Conservation (phyloP, 2,113 vertebrate genomes). For the Gulo gulo region DNA sequence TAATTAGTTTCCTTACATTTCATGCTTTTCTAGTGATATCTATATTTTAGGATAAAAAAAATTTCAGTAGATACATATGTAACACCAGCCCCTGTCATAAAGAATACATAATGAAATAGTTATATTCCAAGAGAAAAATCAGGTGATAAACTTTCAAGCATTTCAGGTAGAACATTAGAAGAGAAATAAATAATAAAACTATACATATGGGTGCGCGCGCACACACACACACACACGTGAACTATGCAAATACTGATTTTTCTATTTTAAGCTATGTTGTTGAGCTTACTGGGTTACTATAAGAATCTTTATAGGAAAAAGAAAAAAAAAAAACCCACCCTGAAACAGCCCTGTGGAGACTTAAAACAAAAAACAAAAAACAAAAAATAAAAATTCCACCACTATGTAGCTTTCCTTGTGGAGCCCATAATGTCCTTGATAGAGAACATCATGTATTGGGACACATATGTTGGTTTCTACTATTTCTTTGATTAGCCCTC, state of each 20-base stretch:
- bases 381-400: not conserved
- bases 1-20: not conserved
- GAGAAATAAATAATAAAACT: not conserved
- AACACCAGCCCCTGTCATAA: not conserved
- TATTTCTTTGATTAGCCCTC: conserved; percentile 76
- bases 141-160: conserved; percentile 19
- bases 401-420: not conserved
- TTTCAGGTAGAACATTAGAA: conserved; percentile 15
- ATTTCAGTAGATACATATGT: not conserved
- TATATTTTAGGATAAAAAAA: conserved; percentile 10
- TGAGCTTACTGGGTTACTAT: conserved; percentile 2
- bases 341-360: conserved; percentile 17
- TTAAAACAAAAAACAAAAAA: not conserved
- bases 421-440: conserved; percentile 43
- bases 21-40: not conserved
- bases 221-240: not conserved
- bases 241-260: conserved; percentile 6
- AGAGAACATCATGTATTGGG: conserved; percentile 57
- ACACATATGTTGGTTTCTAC: conserved; percentile 67
- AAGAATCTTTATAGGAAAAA: conserved; percentile 1
- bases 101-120: not conserved
- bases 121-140: not conserved
- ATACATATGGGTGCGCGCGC: not conserved
- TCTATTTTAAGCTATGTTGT: not conserved
- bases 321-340: not conserved